phyloP scores from a whole-genome alignment of 1,140 invertebrate genomes.

The Lepidurus couesii region DNA sequence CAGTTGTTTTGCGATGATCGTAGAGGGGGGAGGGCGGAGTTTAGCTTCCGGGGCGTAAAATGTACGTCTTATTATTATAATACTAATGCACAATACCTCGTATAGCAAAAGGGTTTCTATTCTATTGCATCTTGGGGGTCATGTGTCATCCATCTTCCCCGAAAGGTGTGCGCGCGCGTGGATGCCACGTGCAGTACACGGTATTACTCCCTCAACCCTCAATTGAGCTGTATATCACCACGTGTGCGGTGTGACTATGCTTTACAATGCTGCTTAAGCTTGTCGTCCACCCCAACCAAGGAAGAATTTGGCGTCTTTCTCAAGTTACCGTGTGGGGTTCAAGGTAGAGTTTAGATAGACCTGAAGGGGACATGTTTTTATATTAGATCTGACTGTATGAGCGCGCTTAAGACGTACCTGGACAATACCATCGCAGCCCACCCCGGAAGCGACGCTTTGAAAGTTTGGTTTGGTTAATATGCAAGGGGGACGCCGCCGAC shows the following conservation, averaged over 20 bases:
- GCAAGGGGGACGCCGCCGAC: background rate
- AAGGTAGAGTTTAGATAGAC: background rate
- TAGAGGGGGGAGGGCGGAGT: background rate
- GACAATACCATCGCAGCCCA: slow-evolving; percentile 17
- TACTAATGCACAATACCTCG: background rate
- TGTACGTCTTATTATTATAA: background rate
- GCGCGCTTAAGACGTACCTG: background rate
- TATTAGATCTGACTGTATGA: background rate
- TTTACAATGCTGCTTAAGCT: background rate
- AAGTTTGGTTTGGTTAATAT: background rate
- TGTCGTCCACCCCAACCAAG: background rate
- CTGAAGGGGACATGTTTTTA: slow-evolving; percentile 5
- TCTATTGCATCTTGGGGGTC: background rate
- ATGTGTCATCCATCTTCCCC: background rate
- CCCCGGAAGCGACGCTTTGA: slow-evolving; percentile 13
- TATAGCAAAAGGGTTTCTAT: background rate
- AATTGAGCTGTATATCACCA: background rate
- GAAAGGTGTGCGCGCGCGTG: slow-evolving; percentile 2
- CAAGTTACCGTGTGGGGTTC: background rate
- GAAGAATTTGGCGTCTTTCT: background rate
- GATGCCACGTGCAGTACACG: background rate
- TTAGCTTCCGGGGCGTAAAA: background rate
- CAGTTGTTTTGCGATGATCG: background rate
- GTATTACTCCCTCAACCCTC: slow-evolving; percentile 5
- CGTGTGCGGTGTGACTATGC: background rate